Base-by-base conservation (phyloP, 2,888 invertebrate genomes). In the Eupsilia transversa region DNA sequence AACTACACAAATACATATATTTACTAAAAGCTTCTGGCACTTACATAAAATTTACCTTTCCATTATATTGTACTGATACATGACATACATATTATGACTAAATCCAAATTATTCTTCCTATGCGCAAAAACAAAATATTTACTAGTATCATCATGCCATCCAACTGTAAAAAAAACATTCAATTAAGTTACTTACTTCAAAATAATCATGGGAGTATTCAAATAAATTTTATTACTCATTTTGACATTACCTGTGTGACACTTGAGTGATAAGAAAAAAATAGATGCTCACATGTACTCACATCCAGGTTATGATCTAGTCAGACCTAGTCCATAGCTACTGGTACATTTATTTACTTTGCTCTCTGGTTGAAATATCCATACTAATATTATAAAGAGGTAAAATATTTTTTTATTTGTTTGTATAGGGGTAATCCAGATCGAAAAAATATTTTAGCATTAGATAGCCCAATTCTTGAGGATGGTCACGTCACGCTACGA, bases 41-140 rank as follows among this genome's bases (percentile, higher is more conserved):
- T 75, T 74, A 67, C 71, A 73, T 60, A 78, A 27, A 75, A 70
- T 77, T 74, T 74, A 41, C 35, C 3, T 83, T 83, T 75, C 72
- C 57, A 73, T 69, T 82, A 73, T 70, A 64, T 35, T 63, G 67
- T 33, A 43, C 33, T 23, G 49, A 35, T 78, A 57, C 46, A 69
- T 66, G n/a, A 69, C 38, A n/a, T 46, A 66, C 27, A 67, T n/a
- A n/a, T n/a, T n/a, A 61, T 68, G 33, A 56, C 38, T 38, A 68
- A 43, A 57, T 61, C 23, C 38, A 57, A 81, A 46, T 60, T 66
- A 72, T 70, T 72, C 14, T 46, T 73, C 35, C 30, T 74, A 74
- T 67, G 72, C 67, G 49, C 65, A 76, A 71, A 72, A 82, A 63
- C 27, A 27, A 63, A 27, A 35, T 59, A 66, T 35, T 67, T 77